Evolutionary conservation across 2,888 invertebrate genomes (phyloP), one percentile per base, ranked within the genome.

Genomic region (Morpho deidamia): DNA sequence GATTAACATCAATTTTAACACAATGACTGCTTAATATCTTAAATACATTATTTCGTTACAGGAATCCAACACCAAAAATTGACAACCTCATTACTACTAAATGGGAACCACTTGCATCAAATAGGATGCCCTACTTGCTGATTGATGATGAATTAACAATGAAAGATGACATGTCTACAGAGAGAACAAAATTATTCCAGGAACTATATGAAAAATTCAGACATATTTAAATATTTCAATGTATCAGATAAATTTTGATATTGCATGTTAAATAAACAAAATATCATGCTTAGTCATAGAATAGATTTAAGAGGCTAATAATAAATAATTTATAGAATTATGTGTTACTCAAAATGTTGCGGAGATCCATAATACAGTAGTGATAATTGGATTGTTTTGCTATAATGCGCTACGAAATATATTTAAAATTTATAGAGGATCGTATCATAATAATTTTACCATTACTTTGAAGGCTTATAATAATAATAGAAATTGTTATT

Each of bases 61-160:
- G 90, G 9, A 68, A 86, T 56, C 90, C 90, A 3, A 83, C 87
- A 44, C 82, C 84, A 0, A 64, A 64, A 47, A 62, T 65, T 8
- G 71, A 78, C 51, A 64, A 70, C 37, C 34, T 74, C 12, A 68
- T 81, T 37, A 66, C 72, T 2, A 73, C 71, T 0, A 76, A 71
- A 54, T 90, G 89, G 90, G 73, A 80, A 42, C 79, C 83, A 1
- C 65, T 78, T 5, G 59, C 73, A 1, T 71, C 75, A 12, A 63
- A 65, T 10, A 68, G 69, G 1, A 52, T 72, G 14, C 59, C 67
- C 1, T 83, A 81, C 56, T 64, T 87, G 35, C 67, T 76, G 1
- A 84, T 90, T 49, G 78, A 80, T 52, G 72, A 80, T 14, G 65
- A 75, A 47, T 64, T 82, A 8, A 69, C 67, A 1, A 82, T 87